A percentile compares a stretch with the other conserved stretches of the same genome.
These are phyloP conservation scores for Tetramorium parvispinum DNA, from an alignment of 1,140 invertebrate genomes.

Conservation along the genomic window DNA sequence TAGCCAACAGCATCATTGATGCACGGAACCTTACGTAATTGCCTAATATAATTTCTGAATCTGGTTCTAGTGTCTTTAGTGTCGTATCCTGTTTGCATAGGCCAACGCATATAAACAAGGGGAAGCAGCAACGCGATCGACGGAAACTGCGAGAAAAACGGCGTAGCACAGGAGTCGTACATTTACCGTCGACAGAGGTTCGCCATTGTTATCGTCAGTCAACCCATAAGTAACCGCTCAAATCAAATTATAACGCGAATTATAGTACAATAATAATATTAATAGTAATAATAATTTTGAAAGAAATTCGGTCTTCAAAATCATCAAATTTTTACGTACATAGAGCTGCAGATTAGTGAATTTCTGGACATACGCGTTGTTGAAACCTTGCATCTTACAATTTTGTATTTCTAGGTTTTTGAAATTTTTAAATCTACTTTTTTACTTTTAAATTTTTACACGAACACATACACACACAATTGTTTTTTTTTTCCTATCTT, in stretches of 20 bases:
- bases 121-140: conserved; percentile 87
- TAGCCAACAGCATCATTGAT: conserved; percentile 51
- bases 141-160: conserved; percentile 89
- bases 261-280: not conserved
- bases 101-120: conserved; percentile 87
- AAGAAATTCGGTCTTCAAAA: conserved; percentile 12
- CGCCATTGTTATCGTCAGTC: conserved; percentile 63
- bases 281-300: not conserved
- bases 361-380: not conserved
- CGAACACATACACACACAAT: not conserved
- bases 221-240: conserved; percentile 21
- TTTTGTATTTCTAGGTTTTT: not conserved
- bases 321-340: not conserved
- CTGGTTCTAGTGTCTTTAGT: conserved; percentile 74
- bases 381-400: not conserved
- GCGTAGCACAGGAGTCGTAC: conserved; percentile 88
- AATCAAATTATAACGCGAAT: not conserved
- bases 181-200: conserved; percentile 89
- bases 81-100: conserved; percentile 79
- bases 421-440: not conserved
- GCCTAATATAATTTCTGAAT: conserved; percentile 71
- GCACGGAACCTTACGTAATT: conserved; percentile 61
- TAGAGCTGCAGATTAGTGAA: not conserved
- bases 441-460: not conserved
- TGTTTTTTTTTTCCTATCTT: not conserved